These are phyloP conservation scores for Cheilosia impressa DNA, from an alignment of 2,888 invertebrate species.

Conservation along the genomic window DNA sequence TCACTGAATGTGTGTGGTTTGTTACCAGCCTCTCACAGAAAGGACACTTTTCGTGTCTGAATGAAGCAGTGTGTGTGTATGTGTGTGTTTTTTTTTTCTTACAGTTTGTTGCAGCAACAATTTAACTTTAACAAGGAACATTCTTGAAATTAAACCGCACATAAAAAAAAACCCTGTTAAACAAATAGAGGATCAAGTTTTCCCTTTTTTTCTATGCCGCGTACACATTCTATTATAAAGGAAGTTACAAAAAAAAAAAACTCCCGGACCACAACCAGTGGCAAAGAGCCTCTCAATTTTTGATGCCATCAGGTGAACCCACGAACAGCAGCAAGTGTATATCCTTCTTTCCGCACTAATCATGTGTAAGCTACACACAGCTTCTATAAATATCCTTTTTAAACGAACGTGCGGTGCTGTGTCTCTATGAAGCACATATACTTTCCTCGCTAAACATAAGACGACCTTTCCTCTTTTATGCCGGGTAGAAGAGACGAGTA, in stretches of 20 bases:
- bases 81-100: not conserved
- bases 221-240: not conserved
- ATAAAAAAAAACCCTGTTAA: not conserved
- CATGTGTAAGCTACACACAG: constrained; percentile 50
- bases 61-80: constrained; percentile 9
- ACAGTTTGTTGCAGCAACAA: constrained; percentile 7
- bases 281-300: constrained; percentile 45
- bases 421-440: constrained; percentile 44
- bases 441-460: constrained; percentile 53
- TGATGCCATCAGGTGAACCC: constrained; percentile 13
- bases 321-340: constrained; percentile 18
- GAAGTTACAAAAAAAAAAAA: not conserved
- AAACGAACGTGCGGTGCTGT: constrained; percentile 50
- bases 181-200: not conserved
- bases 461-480: constrained; percentile 62
- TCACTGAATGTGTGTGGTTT: constrained; percentile 30
- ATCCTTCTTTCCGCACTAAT: constrained; percentile 53
- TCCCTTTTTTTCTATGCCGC: not conserved
- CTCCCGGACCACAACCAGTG: constrained; percentile 2
- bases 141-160: not conserved
- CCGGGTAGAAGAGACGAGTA: constrained; percentile 31
- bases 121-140: not conserved
- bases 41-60: constrained; percentile 42
- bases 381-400: constrained; percentile 63
- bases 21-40: constrained; percentile 28